These are phyloP conservation scores for Saccopteryx leptura DNA, from an alignment of 2,113 vertebrate species.

Conservation along the genomic window DNA sequence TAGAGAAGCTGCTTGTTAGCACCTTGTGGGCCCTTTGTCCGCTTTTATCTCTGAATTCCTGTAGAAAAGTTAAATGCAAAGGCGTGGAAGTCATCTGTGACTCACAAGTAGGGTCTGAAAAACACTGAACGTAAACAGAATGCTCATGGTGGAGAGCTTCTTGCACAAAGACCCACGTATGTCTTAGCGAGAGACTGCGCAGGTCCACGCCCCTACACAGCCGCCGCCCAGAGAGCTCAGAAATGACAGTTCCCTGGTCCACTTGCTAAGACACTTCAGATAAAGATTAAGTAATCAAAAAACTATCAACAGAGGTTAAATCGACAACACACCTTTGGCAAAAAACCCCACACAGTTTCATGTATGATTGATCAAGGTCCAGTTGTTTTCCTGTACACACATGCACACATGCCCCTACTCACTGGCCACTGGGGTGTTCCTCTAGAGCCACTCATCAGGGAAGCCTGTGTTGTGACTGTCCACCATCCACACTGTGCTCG, in stretches of 20 bases:
- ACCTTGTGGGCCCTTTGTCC: not conserved
- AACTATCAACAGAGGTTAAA: not conserved
- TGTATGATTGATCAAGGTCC: not conserved
- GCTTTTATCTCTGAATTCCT: not conserved
- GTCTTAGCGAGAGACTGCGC: not conserved
- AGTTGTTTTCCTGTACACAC: not conserved
- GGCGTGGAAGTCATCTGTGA: not conserved
- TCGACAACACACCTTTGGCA: not conserved
- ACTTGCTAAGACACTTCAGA: not conserved
- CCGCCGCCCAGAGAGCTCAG: not conserved
- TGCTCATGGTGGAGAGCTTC: not conserved
- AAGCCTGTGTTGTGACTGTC: not conserved
- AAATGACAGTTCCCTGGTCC: not conserved
- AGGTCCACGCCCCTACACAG: accelerated
- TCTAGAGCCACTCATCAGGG: not conserved
- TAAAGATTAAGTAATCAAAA: not conserved
- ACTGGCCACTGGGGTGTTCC: not conserved
- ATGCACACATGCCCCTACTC: not conserved
- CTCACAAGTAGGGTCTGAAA: not conserved
- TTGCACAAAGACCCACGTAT: not conserved
- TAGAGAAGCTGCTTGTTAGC: not conserved
- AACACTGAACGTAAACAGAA: not conserved
- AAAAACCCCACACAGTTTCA: not conserved
- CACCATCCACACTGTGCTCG: not conserved
- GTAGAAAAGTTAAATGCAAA: not conserved